A percentile compares a stretch with the other conserved stretches of the same genome.
Conservation (phyloP, 2,113 vertebrate species). For the Esox niger region DNA sequence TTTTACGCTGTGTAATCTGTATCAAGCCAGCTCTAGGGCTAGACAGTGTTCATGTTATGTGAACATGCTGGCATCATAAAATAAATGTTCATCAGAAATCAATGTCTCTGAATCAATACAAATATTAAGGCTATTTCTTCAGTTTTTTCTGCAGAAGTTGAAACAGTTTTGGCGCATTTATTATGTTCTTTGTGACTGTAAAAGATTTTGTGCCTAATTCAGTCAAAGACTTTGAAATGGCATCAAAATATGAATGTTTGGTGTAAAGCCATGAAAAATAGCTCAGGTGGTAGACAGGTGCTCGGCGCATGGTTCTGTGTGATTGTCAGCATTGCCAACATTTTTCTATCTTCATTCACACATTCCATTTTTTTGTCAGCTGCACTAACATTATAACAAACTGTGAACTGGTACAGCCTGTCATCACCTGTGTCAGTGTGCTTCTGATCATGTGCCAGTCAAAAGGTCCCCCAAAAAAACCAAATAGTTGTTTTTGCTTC, state of each 20-base stretch:
- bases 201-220: background rate
- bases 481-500: constrained; percentile 21
- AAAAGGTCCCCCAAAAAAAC: constrained; percentile 40
- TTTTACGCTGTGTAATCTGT: constrained; percentile 26
- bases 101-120: background rate
- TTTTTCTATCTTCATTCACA: constrained; percentile 28
- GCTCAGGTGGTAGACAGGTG: constrained; percentile 39
- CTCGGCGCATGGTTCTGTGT: constrained; percentile 28
- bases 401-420: constrained; percentile 48
- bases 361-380: constrained; percentile 27
- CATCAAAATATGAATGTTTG: background rate
- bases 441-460: constrained; percentile 44
- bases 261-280: constrained; percentile 33
- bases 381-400: constrained; percentile 34
- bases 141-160: background rate
- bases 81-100: background rate
- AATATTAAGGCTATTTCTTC: background rate
- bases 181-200: background rate
- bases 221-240: too few relatives aligned
- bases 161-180: background rate
- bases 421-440: constrained; percentile 37
- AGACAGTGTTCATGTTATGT: background rate
- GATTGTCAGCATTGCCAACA: constrained; percentile 34
- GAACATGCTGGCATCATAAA: background rate
- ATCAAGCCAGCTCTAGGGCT: constrained; percentile 67